Conservation (phyloP, 2,888 invertebrate species). For the Caenorhabditis auriculariae region DNA sequence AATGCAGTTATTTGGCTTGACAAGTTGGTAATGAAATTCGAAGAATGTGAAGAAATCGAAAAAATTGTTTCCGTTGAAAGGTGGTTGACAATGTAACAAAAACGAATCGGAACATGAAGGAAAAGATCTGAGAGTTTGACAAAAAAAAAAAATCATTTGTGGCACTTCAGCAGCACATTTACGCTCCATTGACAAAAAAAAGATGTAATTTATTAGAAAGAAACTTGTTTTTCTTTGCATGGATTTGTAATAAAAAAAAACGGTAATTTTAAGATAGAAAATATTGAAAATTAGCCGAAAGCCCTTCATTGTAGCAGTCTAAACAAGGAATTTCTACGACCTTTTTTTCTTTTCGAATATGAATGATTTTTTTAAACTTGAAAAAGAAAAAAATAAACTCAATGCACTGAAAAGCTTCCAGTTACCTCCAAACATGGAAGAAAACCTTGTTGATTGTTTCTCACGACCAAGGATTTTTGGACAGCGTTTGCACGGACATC, state of each 20-base stretch:
- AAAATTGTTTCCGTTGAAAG: neutral
- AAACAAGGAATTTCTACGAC: no score
- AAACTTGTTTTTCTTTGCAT: no score
- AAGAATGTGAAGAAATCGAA: neutral
- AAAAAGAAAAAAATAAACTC: neutral
- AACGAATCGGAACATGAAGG: neutral
- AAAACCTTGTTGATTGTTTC: constrained; percentile 96
- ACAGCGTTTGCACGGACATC: constrained; percentile 98
- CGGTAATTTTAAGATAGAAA: neutral
- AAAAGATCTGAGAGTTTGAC: neutral
- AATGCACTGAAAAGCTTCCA: constrained; percentile 66
- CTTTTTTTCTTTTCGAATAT: neutral
- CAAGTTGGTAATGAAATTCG: constrained; percentile 73
- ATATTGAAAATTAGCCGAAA: neutral
- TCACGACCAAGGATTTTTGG: constrained; percentile 98
- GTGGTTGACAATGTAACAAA: neutral
- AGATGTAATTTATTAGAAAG: no score
- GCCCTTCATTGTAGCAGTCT: neutral
- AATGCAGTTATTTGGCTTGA: constrained; percentile 99
- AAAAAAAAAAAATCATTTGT: no score
- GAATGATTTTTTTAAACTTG: neutral
- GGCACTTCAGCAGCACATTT: no score
- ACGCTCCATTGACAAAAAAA: no score
- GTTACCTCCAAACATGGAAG: constrained; percentile 96
- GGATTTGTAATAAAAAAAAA: neutral